These are phyloP conservation scores for Azorinus chamasolen DNA, from an alignment of 2,888 invertebrate genomes.

Conservation along the genomic window DNA sequence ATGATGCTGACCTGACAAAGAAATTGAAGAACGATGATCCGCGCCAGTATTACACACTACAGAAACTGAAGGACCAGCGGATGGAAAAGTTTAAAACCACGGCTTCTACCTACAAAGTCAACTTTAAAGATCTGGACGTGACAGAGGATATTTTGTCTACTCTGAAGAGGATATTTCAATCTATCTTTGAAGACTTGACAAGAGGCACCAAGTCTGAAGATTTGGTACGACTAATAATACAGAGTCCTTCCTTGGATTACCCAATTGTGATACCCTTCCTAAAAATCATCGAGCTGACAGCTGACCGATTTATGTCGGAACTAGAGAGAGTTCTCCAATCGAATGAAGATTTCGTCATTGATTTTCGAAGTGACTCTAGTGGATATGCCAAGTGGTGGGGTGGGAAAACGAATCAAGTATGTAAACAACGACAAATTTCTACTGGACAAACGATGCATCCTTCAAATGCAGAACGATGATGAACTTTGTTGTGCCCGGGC, in stretches of 20 bases:
- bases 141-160: slow-evolving; percentile 19
- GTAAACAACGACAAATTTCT: slow-evolving; percentile 38
- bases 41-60: slow-evolving; percentile 8
- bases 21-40: slow-evolving; percentile 8
- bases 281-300: slow-evolving; percentile 4
- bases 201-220: slow-evolving; percentile 23
- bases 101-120: slow-evolving; percentile 19
- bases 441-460: slow-evolving; percentile 32
- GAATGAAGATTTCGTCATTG: slow-evolving; percentile 31
- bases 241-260: slow-evolving; percentile 37
- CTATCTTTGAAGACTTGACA: slow-evolving; percentile 29
- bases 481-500: slow-evolving; percentile 48
- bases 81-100: slow-evolving; percentile 37
- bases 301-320: slow-evolving; percentile 35
- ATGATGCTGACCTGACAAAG: not conserved
- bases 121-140: slow-evolving; percentile 30
- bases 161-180: slow-evolving; percentile 2
- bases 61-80: slow-evolving; percentile 24
- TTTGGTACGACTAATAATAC: slow-evolving; percentile 24
- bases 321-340: slow-evolving; percentile 27
- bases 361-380: slow-evolving; percentile 38
- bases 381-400: slow-evolving; percentile 23
- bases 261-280: slow-evolving; percentile 29
- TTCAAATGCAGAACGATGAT: slow-evolving; percentile 51
- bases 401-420: slow-evolving; percentile 20